Conservation (phyloP, 2,113 vertebrate genomes). For the Crypturellus undulatus region DNA sequence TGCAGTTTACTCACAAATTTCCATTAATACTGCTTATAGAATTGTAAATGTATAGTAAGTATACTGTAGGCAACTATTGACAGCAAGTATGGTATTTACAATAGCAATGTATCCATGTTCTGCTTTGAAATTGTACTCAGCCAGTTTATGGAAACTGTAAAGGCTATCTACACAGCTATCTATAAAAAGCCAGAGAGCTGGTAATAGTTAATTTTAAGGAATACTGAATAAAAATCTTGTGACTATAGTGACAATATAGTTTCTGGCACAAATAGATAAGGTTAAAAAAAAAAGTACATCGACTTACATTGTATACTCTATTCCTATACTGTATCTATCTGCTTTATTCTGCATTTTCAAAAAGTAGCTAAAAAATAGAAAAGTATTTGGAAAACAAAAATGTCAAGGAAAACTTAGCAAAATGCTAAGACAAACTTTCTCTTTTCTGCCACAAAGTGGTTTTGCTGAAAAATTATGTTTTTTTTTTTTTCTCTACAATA, state of each 20-base stretch:
- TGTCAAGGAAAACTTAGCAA: neutral
- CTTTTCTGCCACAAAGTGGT: neutral
- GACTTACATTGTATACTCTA: neutral
- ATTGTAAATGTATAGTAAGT: neutral
- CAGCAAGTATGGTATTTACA: neutral
- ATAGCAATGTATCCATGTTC: neutral
- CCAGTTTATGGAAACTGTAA: neutral
- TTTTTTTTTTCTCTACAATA: neutral
- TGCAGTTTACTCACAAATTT: neutral
- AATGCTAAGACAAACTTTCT: neutral
- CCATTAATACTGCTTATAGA: neutral
- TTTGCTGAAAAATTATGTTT: conserved; percentile 15
- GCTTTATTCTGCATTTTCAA: neutral
- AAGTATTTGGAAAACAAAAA: neutral
- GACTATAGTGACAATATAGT: neutral
- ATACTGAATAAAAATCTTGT: neutral
- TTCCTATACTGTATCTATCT: neutral
- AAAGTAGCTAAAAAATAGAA: neutral
- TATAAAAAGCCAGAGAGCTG: neutral
- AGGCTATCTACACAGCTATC: neutral
- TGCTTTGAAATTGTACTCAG: neutral
- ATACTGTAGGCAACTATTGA: neutral
- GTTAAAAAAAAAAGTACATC: neutral
- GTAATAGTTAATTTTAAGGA: neutral
- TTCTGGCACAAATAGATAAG: neutral